Base-by-base conservation (phyloP, 2,888 invertebrate genomes). In the Muschampia plurimacula region DNA sequence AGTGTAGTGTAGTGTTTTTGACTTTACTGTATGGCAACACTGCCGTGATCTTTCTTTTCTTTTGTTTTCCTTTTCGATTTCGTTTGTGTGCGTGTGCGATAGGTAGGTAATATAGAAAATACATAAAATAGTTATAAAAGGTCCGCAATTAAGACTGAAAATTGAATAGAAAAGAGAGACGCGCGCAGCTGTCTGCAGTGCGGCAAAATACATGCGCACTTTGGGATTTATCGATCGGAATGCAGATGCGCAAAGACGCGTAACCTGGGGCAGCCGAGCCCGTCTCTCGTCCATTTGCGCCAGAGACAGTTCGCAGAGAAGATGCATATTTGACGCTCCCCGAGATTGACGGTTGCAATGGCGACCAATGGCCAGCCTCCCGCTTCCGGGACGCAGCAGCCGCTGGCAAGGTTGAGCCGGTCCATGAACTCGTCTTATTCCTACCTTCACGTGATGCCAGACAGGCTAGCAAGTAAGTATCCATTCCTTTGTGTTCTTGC, bases 201-300 rank as follows among this genome's bases (percentile, higher is more conserved):
- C 52, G 52, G 15, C 9, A 52, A 52, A 52, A 52, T 52, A 52
- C 52, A 52, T 52, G 13, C 15, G 52, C 3, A 52, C n/a, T n/a
- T 7, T 52, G 52, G 46, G 52, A 3, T 13, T n/a, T 52, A 52
- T 22, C 22, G 22, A 55, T 55, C 22, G 8, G 13, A 9, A 9
- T 55, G 55, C 55, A 55, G 49, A 55, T 55, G 55, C 55, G 55
- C 55, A 55, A 55, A 10, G 55, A 55, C 9, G 22, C 22, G 22
- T 55, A 15, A 7, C 55, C 7, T 15, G 55, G 22, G 22, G n/a
- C 52, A n/a, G 44, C 15, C 52, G n/a, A 46, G 13, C 52, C 13
- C n/a, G 8, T 44, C 44, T 44, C 44, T 44, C 44, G 10, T 52
- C 52, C 52, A n/a, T 13, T n/a, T n/a, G n/a, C n/a, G 13, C n/a